Evolutionary conservation across 2,888 invertebrate species (phyloP).

Genomic region (Caenorhabditis imperialis): DNA sequence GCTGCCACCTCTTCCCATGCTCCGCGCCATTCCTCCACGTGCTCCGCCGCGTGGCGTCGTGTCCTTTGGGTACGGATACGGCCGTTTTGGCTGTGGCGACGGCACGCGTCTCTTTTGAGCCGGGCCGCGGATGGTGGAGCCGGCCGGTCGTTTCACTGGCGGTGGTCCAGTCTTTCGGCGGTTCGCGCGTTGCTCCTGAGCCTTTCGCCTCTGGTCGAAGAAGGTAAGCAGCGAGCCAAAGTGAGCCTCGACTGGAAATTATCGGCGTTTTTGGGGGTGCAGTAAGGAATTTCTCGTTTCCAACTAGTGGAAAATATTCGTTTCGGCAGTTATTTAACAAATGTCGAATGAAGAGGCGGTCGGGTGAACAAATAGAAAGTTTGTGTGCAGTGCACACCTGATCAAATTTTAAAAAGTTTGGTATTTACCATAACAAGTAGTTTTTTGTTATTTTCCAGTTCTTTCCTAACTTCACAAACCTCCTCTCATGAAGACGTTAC

Average conservation of each 20-base stretch:
- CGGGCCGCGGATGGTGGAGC: slow-evolving; percentile 49
- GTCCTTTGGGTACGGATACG: not conserved
- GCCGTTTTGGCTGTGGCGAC: slow-evolving; percentile 26
- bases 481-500: slow-evolving; percentile 60
- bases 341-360: too few relatives aligned
- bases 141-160: slow-evolving; percentile 36
- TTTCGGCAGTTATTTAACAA: too few relatives aligned
- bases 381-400: too few relatives aligned
- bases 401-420: too few relatives aligned
- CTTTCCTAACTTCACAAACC: too few relatives aligned
- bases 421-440: too few relatives aligned
- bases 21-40: slow-evolving; percentile 20
- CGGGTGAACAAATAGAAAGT: too few relatives aligned
- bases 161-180: slow-evolving; percentile 2
- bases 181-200: slow-evolving; percentile 21
- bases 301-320: too few relatives aligned
- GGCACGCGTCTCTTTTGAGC: slow-evolving; percentile 24
- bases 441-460: slow-evolving; percentile 3
- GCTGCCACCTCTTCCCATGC: slow-evolving; percentile 16
- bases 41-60: slow-evolving; percentile 4
- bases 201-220: slow-evolving; percentile 48
- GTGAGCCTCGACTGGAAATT: slow-evolving; percentile 59
- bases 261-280: too few relatives aligned
- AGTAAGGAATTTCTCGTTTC: too few relatives aligned
- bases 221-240: slow-evolving; percentile 56